These are phyloP conservation scores for Liopterus haemorrhoidalis DNA, from an alignment of 2,888 invertebrate genomes.

Conservation along the genomic window DNA sequence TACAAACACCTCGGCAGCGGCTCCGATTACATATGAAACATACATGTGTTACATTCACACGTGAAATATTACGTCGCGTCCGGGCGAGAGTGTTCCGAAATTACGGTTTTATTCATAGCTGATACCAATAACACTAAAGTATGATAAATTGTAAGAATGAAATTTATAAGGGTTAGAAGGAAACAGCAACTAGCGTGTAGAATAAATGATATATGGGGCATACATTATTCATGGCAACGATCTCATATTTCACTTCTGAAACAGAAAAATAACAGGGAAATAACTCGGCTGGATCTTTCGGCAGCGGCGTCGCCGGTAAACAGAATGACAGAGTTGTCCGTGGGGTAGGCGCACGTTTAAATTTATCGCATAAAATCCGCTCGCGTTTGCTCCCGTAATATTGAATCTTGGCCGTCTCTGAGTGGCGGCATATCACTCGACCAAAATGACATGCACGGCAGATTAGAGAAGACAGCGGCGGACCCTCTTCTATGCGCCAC, in stretches of 20 bases:
- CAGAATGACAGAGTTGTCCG: too few relatives aligned
- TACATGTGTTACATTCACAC: neutral
- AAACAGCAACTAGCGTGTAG: conserved; percentile 24
- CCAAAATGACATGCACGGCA: too few relatives aligned
- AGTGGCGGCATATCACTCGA: too few relatives aligned
- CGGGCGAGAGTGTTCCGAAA: neutral
- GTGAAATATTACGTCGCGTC: neutral
- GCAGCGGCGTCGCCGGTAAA: too few relatives aligned
- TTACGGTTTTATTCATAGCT: conserved; percentile 18
- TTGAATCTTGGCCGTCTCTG: too few relatives aligned
- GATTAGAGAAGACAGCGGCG: too few relatives aligned
- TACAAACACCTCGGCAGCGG: conserved; percentile 4
- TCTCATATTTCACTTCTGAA: conserved; percentile 56
- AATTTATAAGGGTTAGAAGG: conserved; percentile 28
- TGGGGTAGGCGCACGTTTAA: too few relatives aligned
- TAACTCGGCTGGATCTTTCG: conserved; percentile 15
- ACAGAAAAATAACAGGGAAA: conserved; percentile 39
- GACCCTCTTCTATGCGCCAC: too few relatives aligned
- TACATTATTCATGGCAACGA: conserved; percentile 60
- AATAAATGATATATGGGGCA: conserved; percentile 52
- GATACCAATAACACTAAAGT: conserved; percentile 27
- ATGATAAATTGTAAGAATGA: conserved; percentile 28
- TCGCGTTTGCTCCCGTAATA: too few relatives aligned
- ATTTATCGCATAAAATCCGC: too few relatives aligned
- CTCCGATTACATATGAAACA: neutral